These are phyloP conservation scores for Aphis craccivora DNA, from an alignment of 1,140 invertebrate genomes.

Conservation along the genomic window DNA sequence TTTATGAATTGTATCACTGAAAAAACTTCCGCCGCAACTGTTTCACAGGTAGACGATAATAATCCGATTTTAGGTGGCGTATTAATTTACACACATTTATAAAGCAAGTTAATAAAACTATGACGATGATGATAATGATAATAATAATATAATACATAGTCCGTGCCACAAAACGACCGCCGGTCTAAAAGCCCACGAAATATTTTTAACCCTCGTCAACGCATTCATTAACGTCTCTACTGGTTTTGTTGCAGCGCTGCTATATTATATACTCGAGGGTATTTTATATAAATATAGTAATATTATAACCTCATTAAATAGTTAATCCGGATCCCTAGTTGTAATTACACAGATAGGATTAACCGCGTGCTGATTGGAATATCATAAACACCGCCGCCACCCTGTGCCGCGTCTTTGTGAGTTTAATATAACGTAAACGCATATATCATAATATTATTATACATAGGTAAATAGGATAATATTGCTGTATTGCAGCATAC, in stretches of 20 bases:
- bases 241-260: conserved; percentile 6
- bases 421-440: background rate
- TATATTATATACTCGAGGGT: conserved; percentile 20
- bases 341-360: conserved; percentile 50
- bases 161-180: background rate
- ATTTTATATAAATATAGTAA: conserved; percentile 22
- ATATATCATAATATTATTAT: background rate
- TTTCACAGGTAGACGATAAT: background rate
- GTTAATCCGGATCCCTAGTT: conserved; percentile 38
- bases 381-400: conserved; percentile 16
- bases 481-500: background rate
- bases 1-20: background rate
- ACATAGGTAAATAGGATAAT: background rate
- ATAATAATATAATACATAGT: background rate
- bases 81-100: background rate
- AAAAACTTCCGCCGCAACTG: background rate
- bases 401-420: background rate
- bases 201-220: conserved; percentile 53
- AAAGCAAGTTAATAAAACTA: conserved; percentile 45
- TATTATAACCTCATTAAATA: conserved; percentile 51
- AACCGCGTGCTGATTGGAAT: conserved; percentile 40
- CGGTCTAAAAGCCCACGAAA: conserved; percentile 39
- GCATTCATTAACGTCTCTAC: conserved; percentile 54
- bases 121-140: background rate
- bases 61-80: background rate